Percentiles rank a stretch among this genome's conserved stretches.
These are phyloP conservation scores for Cydia amplana DNA, from an alignment of 1,140 invertebrate genomes.

Conservation along the genomic window DNA sequence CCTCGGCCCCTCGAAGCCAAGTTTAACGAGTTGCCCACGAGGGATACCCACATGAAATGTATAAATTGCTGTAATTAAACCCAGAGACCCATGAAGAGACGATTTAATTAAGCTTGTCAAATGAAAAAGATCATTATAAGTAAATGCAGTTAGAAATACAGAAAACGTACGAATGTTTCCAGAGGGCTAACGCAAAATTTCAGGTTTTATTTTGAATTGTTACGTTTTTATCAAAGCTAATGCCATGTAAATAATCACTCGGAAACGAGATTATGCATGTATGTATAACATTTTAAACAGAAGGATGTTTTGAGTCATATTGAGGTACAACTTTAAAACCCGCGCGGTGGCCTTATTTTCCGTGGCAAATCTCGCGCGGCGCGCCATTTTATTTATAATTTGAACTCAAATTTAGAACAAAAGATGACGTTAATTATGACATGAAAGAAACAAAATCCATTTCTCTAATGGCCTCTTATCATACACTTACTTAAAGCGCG, in stretches of 20 bases:
- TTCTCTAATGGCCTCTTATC: background rate
- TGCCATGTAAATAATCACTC: too few relatives aligned
- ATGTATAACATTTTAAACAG: too few relatives aligned
- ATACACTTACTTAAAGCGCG: background rate
- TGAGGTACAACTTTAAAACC: too few relatives aligned
- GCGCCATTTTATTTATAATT: too few relatives aligned
- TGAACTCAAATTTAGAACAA: background rate
- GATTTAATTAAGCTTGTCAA: background rate
- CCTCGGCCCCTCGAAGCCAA: background rate
- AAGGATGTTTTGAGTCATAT: too few relatives aligned
- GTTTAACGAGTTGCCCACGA: slow-evolving; percentile 25
- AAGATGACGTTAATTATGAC: background rate
- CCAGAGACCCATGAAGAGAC: slow-evolving; percentile 12
- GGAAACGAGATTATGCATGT: too few relatives aligned
- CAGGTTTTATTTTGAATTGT: too few relatives aligned
- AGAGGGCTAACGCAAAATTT: too few relatives aligned
- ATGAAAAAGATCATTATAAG: background rate
- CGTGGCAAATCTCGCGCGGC: too few relatives aligned
- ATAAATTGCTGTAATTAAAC: slow-evolving; percentile 18
- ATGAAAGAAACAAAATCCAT: background rate
- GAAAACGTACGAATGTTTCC: too few relatives aligned
- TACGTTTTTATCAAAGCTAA: too few relatives aligned
- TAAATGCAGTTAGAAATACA: background rate
- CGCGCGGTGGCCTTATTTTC: too few relatives aligned
- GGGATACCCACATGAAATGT: slow-evolving; percentile 18